Base-by-base conservation (phyloP, 2,888 invertebrate genomes). In the Trichogramma dendrolimi region DNA sequence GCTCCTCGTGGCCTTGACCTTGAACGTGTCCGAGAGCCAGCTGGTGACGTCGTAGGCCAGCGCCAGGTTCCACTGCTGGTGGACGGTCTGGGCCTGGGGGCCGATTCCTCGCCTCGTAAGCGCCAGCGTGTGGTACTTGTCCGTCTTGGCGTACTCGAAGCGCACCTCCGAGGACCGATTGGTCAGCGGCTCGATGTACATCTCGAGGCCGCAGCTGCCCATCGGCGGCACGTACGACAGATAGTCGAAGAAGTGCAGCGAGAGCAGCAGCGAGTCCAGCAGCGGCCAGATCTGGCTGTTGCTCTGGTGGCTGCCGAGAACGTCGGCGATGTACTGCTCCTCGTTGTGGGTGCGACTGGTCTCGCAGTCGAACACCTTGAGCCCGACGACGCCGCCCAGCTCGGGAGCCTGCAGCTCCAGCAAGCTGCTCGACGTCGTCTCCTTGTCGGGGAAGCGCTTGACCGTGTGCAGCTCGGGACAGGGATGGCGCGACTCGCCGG, bases 51-150 rank as follows among this genome's bases (percentile, higher is more conserved):
- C 74, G 48, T 78, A 74, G 48, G 73, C 50, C 6, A 69, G 60
- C 42, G 73, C 75, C 47, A 79, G 55, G 59, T 71, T 76, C 78
- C 78, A 79, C 55, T 76, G 76, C 54, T 77, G 73, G 47, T 78
- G 62, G 44, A 76, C 54, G 51, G 72, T 58, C 11, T 64, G 67
- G 4, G 70, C 66, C 42, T 71, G 70, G 58, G 73, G 69, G n/a
- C 64, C 70, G 39, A 73, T 61, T 60, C 74, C 69, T 38, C 65
- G 70, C 42, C 75, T 73, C 6, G 71, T 75, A 46, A 79, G 62
- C 11, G 73, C 71, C 27, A 78, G 44, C 64, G 74, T 67, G 57
- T 75, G 70, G 58, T 73, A 62, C 41, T 68, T 71, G 4, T 68
- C 71, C 51, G 40, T 68, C 64, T 69, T 71, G 6, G 60, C 58